Conservation (phyloP, 2,797 vertebrate genomes). For the Scarus forsteni region DNA sequence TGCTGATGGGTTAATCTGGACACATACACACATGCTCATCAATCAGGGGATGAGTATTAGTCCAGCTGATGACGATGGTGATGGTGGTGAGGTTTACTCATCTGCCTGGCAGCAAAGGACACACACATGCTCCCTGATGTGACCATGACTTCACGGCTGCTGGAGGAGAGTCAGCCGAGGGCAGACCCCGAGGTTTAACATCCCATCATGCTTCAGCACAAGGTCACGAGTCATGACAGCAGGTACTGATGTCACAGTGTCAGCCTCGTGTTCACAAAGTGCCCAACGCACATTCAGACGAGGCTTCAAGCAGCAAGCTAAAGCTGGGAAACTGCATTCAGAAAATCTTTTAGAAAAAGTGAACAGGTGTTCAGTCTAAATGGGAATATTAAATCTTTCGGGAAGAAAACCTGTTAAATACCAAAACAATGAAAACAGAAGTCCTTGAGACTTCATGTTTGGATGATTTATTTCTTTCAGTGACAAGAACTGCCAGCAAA, state of each 20-base stretch:
- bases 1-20: constrained; percentile 22
- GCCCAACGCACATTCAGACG: not conserved
- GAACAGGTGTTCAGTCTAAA: too few species aligned
- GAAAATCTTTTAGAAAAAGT: too few species aligned
- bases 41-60: constrained; percentile 18
- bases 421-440: too few species aligned
- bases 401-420: too few species aligned
- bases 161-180: not conserved
- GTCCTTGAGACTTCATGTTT: too few species aligned
- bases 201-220: constrained; percentile 9
- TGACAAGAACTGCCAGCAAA: too few species aligned
- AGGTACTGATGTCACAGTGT: constrained; percentile 26
- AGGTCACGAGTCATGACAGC: constrained; percentile 7
- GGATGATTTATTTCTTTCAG: too few species aligned
- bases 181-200: constrained; percentile 10
- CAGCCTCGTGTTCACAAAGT: constrained; percentile 1
- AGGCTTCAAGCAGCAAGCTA: not conserved
- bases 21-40: constrained; percentile 16
- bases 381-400: too few species aligned
- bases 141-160: not conserved
- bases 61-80: constrained; percentile 9
- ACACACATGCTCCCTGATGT: constrained; percentile 7
- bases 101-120: constrained; percentile 31
- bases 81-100: constrained; percentile 12
- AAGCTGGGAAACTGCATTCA: too few species aligned